phyloP scores from a whole-genome alignment of 2,797 vertebrate genomes.

The Darevskia mixta region DNA sequence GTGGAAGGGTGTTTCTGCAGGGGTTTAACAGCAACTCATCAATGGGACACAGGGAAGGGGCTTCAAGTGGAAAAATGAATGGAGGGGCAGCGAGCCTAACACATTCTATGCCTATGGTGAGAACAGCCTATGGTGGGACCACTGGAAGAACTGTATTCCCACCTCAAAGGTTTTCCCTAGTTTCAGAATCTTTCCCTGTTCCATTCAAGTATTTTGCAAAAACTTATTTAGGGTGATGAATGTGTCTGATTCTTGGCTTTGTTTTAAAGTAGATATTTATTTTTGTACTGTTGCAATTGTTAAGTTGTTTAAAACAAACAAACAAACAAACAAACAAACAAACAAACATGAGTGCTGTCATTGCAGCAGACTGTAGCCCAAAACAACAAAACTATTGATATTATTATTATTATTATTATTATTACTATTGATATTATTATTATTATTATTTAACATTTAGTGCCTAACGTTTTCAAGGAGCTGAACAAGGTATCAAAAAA shows the following conservation, averaged over 20 bases:
- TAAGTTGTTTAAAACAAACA: too few relatives aligned
- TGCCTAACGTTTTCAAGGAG: too few relatives aligned
- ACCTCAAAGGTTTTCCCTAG: background rate
- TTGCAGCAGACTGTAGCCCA: background rate
- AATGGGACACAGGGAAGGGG: background rate
- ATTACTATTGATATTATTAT: too few relatives aligned
- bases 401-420: too few relatives aligned
- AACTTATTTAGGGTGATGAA: background rate
- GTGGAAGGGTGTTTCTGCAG: background rate
- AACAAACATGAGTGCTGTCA: too few relatives aligned
- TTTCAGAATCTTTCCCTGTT: background rate
- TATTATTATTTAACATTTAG: too few relatives aligned
- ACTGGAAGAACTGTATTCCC: background rate
- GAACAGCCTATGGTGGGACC: background rate
- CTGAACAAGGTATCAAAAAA: too few relatives aligned
- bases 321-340: too few relatives aligned
- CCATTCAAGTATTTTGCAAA: background rate
- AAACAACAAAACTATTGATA: background rate
- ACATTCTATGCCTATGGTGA: background rate
- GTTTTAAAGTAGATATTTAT: constrained; percentile 15
- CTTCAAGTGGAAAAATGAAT: background rate
- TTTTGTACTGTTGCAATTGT: background rate
- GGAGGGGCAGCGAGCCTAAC: background rate
- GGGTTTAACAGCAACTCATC: too few relatives aligned
- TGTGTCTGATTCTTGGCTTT: background rate